Base-by-base conservation (phyloP, 2,113 vertebrate species). In the Irena cyanogastra region DNA sequence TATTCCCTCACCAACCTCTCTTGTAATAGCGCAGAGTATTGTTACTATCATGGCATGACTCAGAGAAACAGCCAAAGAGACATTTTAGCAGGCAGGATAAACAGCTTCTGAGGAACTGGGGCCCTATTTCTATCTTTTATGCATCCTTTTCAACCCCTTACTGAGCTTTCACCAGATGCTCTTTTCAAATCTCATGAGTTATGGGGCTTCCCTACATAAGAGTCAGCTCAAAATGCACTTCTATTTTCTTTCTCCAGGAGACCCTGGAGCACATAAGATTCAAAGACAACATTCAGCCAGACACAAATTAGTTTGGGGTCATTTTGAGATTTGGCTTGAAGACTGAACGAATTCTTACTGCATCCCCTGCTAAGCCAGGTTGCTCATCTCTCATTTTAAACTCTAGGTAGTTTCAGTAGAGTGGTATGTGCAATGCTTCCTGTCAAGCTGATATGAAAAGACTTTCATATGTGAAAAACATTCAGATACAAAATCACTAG, bases 41-140 rank as follows among this genome's bases (percentile, higher is more conserved):
- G 77, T 92, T 93, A 94, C 95, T 91, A 68, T 79, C 82, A 33
- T 75, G 76, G 76, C 77, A 85, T 87, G 85, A 95, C 72, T 94
- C 91, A 96, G 79, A 96, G 82, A 94, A 96, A 93, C 81, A 96
- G 41, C 52, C 64, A 92, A 90, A 93, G 82, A 95, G 63, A 93
- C 52, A 74, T 86, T 93, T 83, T 78, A 92, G 54, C 44, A 96
- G 88, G 77, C 57, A 82, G 81, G 71, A 85, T 92, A 95, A 94
- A 96, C 88, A 95, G 93, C 59, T 94, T 87, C 72, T 75, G 81
- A 95, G 75, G 68, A 95, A 88, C 75, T 53, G 53, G 56, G 84
- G 71, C 86, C 87, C 85, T 86, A 66, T 93, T 96, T 94, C 87
- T 94, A 78, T 94, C 81, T 84, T 93, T 91, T 75, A 93, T 65